Evolutionary conservation across 2,113 vertebrate species (phyloP), one percentile per base, ranked within the genome.

Genomic region (Gymnorhina tibicen): DNA sequence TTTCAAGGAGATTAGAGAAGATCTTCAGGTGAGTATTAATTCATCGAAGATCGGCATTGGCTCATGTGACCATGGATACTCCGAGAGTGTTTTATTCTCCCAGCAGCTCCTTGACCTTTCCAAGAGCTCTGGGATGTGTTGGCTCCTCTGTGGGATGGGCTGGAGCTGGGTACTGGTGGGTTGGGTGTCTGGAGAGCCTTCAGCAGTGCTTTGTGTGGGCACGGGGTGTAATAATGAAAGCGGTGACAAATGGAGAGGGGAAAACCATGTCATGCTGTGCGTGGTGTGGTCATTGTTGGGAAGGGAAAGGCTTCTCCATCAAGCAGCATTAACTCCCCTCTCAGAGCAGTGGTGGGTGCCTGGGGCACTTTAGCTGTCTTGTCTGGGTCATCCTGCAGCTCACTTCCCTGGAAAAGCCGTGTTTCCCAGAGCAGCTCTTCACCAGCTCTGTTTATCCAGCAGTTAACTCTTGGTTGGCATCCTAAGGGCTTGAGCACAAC

Each of bases 1-100:
- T 95, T 78, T 91, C 67, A 89, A 94, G 96, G 89, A 83, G 93
- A 88, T 89, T 84, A 94, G 77, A 85, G 55, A 72, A 81, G 85
- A 90, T 94, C 72, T 90, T 69, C 59, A 73, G 85, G 78, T 82
- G 47, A 82, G 70, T 47, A 80, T 95, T 90, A 86, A 87, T 89
- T 91, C 42, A 53, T 70, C 8, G 12, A 19, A 68, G 53, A 15
- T 55, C 35, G 18, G 15, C 0, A 0, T 56, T 56, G 62, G 47
- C 52, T 85, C 53, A 53, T 21, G 75, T 73, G 81, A 78, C 68
- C 0, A 8, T 35, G 55, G 4, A 32, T 60, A 72, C 68, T 66
- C 7, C 15, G 17, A 8, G 79, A 35, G 63, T 0, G 8, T 46
- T 53, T 42, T 33, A 74, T 85, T 69, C 19, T 85, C 66, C 10